Percentiles rank a stretch among this genome's conserved stretches.
Evolutionary conservation across 2,888 invertebrate species (phyloP).

Genomic region (Morpho helenor): DNA sequence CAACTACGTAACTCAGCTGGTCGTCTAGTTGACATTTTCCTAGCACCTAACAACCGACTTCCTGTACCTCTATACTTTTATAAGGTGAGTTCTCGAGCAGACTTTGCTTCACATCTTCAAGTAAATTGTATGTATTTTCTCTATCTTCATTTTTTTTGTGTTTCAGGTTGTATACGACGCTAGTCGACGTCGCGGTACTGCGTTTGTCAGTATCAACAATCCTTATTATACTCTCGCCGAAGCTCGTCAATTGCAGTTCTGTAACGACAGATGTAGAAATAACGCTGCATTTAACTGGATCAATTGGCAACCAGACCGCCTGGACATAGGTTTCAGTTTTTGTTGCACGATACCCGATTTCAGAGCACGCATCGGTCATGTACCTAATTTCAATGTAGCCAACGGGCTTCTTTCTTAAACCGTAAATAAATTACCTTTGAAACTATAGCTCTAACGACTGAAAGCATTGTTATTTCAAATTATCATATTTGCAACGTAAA

Average conservation of each 20-base stretch:
- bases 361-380: slow-evolving; percentile 65
- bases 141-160: too few relatives aligned
- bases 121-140: too few relatives aligned
- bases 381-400: slow-evolving; percentile 72
- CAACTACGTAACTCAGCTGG: slow-evolving; percentile 67
- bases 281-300: slow-evolving; percentile 81
- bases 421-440: background rate
- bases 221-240: slow-evolving; percentile 71
- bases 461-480: too few relatives aligned
- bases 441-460: too few relatives aligned
- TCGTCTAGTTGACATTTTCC: slow-evolving; percentile 56
- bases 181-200: slow-evolving; percentile 68
- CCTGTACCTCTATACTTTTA: slow-evolving; percentile 66
- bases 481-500: too few relatives aligned
- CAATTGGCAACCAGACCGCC: slow-evolving; percentile 71
- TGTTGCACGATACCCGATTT: slow-evolving; percentile 81
- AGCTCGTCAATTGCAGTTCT: slow-evolving; percentile 64
- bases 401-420: slow-evolving; percentile 55
- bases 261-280: slow-evolving; percentile 72
- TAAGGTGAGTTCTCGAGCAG: slow-evolving; percentile 44
- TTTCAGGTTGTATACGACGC: slow-evolving; percentile 77
- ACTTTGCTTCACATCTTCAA: background rate
- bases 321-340: slow-evolving; percentile 79
- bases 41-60: slow-evolving; percentile 54
- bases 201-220: slow-evolving; percentile 82